Conservation (phyloP, 2,113 vertebrate genomes). For the Mionectes macconnelli region DNA sequence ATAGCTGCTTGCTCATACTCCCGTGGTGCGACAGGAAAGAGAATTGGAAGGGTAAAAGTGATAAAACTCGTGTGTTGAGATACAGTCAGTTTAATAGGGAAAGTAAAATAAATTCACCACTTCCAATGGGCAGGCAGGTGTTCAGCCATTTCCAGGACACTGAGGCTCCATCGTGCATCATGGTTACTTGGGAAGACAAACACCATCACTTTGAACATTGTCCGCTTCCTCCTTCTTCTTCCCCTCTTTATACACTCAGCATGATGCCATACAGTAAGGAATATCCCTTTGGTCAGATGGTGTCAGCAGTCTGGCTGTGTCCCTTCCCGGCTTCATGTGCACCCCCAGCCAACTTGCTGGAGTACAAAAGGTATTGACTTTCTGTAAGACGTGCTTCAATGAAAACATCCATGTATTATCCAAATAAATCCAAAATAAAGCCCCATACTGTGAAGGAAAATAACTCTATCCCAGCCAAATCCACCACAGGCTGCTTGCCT, state of each 20-base stretch:
- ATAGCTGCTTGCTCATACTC: not conserved
- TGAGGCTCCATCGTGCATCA: not conserved
- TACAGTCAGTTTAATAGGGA: not conserved
- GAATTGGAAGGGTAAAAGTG: not conserved
- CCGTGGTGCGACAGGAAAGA: not conserved
- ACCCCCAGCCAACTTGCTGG: not conserved
- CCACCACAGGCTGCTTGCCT: not conserved
- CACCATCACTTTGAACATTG: not conserved
- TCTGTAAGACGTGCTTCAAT: not conserved
- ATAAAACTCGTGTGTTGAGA: not conserved
- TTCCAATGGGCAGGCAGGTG: not conserved
- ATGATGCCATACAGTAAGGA: not conserved
- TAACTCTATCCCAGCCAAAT: not conserved
- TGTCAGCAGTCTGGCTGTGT: not conserved
- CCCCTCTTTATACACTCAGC: not conserved
- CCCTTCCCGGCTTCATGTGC: not conserved
- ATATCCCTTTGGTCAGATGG: not conserved
- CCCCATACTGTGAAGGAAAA: not conserved
- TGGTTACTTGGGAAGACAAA: not conserved
- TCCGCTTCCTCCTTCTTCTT: not conserved
- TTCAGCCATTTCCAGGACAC: not conserved
- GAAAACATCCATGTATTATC: not conserved
- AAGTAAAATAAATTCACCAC: not conserved
- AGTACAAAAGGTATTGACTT: not conserved
- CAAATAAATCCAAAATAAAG: not conserved